Conservation (phyloP, 53 echinoderm and acorn worm species). For the Patiria pectinifera region DNA sequence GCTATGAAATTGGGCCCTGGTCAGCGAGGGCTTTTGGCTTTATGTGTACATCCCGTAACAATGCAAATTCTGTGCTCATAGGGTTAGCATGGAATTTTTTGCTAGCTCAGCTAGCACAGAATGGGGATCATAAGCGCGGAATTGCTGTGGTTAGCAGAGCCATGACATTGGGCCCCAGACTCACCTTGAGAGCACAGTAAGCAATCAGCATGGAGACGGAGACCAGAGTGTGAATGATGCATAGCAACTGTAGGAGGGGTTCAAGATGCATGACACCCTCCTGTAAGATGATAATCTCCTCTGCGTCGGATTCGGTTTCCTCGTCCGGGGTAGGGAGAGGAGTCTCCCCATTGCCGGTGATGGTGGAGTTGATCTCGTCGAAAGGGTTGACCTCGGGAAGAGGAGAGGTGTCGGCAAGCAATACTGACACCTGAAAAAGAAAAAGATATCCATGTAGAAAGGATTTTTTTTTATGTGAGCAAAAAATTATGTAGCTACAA, state of each 20-base stretch:
- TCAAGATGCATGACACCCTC: slow-evolving; percentile 74
- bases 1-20: no score
- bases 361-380: slow-evolving; percentile 20
- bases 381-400: background rate
- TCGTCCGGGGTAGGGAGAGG: background rate
- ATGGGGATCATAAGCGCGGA: background rate
- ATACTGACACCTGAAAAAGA: slow-evolving; percentile 5
- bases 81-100: no score
- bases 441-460: no score
- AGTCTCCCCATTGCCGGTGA: background rate
- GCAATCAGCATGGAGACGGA: slow-evolving; percentile 96
- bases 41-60: no score
- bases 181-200: slow-evolving; percentile 97
- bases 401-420: background rate
- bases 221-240: slow-evolving; percentile 83
- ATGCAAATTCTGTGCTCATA: no score
- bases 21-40: no score
- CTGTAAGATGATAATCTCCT: slow-evolving; percentile 66
- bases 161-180: background rate
- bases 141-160: no score
- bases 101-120: no score
- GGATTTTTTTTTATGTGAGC: no score
- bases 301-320: slow-evolving; percentile 61
- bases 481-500: no score
- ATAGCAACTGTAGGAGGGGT: slow-evolving; percentile 71